These are phyloP conservation scores for Trachurus trachurus DNA, from an alignment of 2,797 vertebrate species.

Conservation along the genomic window DNA sequence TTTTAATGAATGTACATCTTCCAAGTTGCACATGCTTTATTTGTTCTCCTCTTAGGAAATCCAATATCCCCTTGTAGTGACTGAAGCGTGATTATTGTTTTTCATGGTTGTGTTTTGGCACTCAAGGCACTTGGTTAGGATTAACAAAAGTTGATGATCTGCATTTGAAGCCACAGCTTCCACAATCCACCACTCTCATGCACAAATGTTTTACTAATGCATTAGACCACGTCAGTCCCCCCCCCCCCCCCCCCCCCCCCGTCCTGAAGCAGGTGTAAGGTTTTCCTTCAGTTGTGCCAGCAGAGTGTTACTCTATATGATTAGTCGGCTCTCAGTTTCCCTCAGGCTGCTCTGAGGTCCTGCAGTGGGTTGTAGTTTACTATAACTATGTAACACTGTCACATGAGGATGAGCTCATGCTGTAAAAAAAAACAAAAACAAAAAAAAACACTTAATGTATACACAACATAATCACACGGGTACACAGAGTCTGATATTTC, in stretches of 20 bases:
- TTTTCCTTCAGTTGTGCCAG: conserved; percentile 5
- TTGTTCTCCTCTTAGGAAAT: neutral
- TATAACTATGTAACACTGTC: neutral
- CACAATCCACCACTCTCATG: no score
- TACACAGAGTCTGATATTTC: conserved; percentile 11
- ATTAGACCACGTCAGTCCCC: neutral
- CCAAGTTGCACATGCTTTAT: conserved; percentile 1
- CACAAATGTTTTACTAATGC: neutral
- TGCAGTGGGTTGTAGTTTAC: neutral
- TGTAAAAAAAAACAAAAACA: no score
- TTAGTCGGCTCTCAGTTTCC: conserved; percentile 21
- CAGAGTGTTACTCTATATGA: neutral
- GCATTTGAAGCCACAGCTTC: no score
- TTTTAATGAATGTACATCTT: neutral
- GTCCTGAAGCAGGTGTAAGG: conserved; percentile 1
- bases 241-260: no score
- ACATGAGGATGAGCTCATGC: conserved; percentile 5
- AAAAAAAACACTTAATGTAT: neutral
- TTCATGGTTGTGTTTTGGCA: no score
- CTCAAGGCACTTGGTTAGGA: no score
- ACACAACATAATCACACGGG: neutral
- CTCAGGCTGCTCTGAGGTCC: conserved; percentile 6
- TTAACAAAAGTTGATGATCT: no score
- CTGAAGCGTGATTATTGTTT: neutral
- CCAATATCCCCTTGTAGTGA: neutral